Base-by-base conservation (phyloP, 2,113 vertebrate genomes). In the Gnathochromis pfefferi region DNA sequence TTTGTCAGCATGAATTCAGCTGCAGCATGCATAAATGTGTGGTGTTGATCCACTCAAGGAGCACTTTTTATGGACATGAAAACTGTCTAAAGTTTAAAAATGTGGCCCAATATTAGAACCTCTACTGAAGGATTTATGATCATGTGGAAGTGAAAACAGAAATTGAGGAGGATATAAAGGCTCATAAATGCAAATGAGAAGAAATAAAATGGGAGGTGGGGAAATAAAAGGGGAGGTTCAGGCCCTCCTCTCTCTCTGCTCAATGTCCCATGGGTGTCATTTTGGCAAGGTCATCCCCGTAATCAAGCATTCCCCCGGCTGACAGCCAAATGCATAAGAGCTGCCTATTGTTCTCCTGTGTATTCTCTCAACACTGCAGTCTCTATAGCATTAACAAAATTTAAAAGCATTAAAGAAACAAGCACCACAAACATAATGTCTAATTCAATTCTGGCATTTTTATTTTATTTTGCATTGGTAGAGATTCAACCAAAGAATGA, bases 221-320 rank as follows among this genome's bases (percentile, higher is more conserved):
- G 86, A 57, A 28, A 54, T 55, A 82, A 81, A 12, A 21, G 47
- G 60, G 80, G 55, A 84, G 58, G 42, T 11, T 80, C 19, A 8
- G 86, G 75, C 45, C 87, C 79, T 87, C 83, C 92, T 85, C 81
- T 89, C 82, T 86, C 75, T 45, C 70, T 68, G 80, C 81, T 84
- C 38, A 6, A 10, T 12, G 81, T 94, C 94, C 65, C 88, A 13
- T 63, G 90, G 68, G 88, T 82, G 16, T 84, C 55, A 85, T 91
- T 91, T 83, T 86, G 89, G 89, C 92, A 94, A 94, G 94, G 91
- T 94, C 93, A 92, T 55, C 47, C 26, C 60, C 33, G 21, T 75
- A 88, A 89, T 92, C 92, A 90, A 16, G 70, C 80, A 79, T 70
- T 58, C 12, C 40, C 26, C 40, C 16, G 23, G 68, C 89, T 89